These are phyloP conservation scores for Cartodere bifasciata DNA, from an alignment of 2,888 invertebrate species.

Conservation along the genomic window DNA sequence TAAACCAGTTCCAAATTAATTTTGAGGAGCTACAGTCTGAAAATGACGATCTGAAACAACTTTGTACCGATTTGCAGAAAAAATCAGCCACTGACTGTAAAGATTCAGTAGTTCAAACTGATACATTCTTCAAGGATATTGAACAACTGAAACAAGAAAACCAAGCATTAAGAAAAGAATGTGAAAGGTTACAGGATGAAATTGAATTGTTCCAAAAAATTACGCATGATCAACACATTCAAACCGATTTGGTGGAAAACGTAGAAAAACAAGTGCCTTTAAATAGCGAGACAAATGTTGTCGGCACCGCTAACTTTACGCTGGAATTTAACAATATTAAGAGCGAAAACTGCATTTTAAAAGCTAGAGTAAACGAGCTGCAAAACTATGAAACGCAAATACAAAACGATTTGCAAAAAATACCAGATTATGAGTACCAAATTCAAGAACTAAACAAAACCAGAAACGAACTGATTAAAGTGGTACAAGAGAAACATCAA, in stretches of 20 bases:
- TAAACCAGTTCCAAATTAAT: slow-evolving; percentile 10
- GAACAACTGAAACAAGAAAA: background rate
- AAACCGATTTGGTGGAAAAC: slow-evolving; percentile 15
- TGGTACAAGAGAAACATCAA: slow-evolving; percentile 69
- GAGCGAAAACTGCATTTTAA: no score
- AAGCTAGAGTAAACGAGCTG: no score
- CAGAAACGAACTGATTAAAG: slow-evolving; percentile 56
- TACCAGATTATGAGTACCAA: slow-evolving; percentile 19
- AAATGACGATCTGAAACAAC: slow-evolving; percentile 19
- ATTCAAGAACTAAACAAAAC: slow-evolving; percentile 38
- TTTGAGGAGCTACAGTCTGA: slow-evolving; percentile 16
- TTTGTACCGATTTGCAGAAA: no score
- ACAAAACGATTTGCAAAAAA: slow-evolving; percentile 9
- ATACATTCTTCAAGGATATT: no score
- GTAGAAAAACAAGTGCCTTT: slow-evolving; percentile 19
- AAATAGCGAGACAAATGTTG: no score
- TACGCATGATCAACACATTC: slow-evolving; percentile 11
- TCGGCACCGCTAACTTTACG: no score
- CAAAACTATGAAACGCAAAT: background rate
- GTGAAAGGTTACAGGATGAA: background rate
- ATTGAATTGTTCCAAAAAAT: slow-evolving; percentile 8
- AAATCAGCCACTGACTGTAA: no score
- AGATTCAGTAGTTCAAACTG: no score
- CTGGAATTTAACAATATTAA: no score
- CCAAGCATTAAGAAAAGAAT: background rate